These are phyloP conservation scores for Spisula solida DNA, from an alignment of 2,888 invertebrate genomes.

Conservation along the genomic window DNA sequence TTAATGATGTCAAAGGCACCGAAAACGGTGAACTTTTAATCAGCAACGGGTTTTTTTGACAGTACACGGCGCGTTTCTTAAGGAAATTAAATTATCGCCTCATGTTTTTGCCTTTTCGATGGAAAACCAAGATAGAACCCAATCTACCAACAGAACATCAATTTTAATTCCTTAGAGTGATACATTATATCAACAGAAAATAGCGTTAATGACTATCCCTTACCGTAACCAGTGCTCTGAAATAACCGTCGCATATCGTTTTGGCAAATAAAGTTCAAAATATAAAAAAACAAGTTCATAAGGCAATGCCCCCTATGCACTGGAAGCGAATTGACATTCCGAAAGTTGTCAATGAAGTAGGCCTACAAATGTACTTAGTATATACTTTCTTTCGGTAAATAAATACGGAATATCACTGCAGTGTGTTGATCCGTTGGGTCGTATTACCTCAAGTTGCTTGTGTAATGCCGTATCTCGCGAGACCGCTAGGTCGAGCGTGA, in stretches of 20 bases:
- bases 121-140: background rate
- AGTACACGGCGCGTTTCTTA: background rate
- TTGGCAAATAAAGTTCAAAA: background rate
- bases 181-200: background rate
- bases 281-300: background rate
- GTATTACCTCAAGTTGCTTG: too few relatives aligned
- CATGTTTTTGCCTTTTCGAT: background rate
- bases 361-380: too few relatives aligned
- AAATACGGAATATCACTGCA: too few relatives aligned
- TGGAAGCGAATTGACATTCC: too few relatives aligned
- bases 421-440: too few relatives aligned
- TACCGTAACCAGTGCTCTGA: background rate
- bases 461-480: too few relatives aligned
- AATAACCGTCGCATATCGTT: background rate
- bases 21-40: conserved; percentile 12
- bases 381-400: too few relatives aligned
- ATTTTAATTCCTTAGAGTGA: background rate
- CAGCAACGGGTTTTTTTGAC: background rate
- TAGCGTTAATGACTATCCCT: background rate
- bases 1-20: background rate
- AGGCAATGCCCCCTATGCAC: too few relatives aligned
- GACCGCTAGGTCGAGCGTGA: too few relatives aligned
- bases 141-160: conserved; percentile 11
- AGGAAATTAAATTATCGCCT: background rate
- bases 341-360: too few relatives aligned